These are phyloP conservation scores for Neogale vison DNA, from an alignment of 2,113 vertebrate genomes.

Conservation along the genomic window DNA sequence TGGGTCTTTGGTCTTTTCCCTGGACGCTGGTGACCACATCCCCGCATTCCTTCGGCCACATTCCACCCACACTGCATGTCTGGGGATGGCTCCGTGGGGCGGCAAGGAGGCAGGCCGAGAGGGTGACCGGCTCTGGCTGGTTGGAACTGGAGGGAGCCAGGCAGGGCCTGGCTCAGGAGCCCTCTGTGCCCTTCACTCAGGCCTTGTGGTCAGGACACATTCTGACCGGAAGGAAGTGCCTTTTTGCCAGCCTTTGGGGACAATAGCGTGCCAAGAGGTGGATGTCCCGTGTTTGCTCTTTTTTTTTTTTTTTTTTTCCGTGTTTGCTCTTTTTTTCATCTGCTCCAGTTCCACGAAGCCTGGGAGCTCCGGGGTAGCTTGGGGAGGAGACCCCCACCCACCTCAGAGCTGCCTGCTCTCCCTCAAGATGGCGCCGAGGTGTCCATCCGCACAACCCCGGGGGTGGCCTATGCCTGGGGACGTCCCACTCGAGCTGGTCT, in stretches of 20 bases:
- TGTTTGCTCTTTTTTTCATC: neutral
- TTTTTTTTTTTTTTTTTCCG: neutral
- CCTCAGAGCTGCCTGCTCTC: neutral
- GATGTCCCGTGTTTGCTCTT: neutral
- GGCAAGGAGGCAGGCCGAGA: too few species aligned
- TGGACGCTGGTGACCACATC: neutral
- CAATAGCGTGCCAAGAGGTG: neutral
- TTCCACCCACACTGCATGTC: neutral
- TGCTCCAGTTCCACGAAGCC: neutral
- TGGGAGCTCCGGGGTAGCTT: neutral
- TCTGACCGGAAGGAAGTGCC: neutral
- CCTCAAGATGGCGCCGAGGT: accelerated
- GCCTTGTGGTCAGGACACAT: neutral
- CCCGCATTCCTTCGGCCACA: neutral
- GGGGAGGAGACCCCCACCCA: accelerated
- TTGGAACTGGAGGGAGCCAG: neutral
- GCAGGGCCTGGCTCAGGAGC: neutral
- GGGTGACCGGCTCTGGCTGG: neutral
- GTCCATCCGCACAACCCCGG: neutral
- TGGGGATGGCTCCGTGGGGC: neutral
- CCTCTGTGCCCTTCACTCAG: neutral
- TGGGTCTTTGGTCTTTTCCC: neutral
- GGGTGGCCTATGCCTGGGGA: accelerated
- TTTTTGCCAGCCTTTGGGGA: neutral
- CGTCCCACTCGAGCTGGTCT: too few species aligned